Percentiles rank a stretch among this genome's conserved stretches.
Evolutionary conservation across 2,797 vertebrate genomes (phyloP).

Genomic region (Periparus ater): DNA sequence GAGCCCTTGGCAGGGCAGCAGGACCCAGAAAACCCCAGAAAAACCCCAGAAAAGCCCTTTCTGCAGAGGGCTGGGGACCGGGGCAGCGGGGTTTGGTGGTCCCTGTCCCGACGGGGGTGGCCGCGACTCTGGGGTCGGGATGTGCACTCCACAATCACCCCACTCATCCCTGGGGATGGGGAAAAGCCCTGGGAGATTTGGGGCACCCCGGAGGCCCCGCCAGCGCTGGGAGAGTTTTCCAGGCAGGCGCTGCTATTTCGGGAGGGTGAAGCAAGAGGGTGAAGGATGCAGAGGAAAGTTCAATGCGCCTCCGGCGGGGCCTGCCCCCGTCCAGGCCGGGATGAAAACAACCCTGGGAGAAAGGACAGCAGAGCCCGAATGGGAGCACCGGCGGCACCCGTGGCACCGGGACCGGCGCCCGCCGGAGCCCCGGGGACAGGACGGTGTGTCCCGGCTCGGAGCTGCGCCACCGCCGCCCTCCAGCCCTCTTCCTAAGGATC

Average conservation of each 20-base stretch:
- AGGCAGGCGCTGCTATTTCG: constrained; percentile 24
- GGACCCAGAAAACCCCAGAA: not conserved
- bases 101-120: rapidly evolving
- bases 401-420: not conserved
- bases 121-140: rapidly evolving
- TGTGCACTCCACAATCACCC: not conserved
- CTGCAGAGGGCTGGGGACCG: rapidly evolving
- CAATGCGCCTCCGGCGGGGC: not conserved
- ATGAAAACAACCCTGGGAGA: not conserved
- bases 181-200: not conserved
- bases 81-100: not conserved
- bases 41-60: not conserved
- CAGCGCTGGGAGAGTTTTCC: not conserved
- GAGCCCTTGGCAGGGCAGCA: constrained; percentile 20
- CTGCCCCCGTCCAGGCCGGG: not conserved
- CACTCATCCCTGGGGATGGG: not conserved
- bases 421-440: not conserved
- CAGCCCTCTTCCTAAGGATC: not conserved
- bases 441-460: not conserved
- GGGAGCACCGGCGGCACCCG: not conserved
- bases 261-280: constrained; percentile 40
- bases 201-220: not conserved
- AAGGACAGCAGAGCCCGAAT: not conserved
- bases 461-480: not conserved
- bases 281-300: constrained; percentile 43